Evolutionary conservation across 2,888 invertebrate species (phyloP), one percentile per base, ranked within the genome.

Genomic region (Geophilus truncorum): DNA sequence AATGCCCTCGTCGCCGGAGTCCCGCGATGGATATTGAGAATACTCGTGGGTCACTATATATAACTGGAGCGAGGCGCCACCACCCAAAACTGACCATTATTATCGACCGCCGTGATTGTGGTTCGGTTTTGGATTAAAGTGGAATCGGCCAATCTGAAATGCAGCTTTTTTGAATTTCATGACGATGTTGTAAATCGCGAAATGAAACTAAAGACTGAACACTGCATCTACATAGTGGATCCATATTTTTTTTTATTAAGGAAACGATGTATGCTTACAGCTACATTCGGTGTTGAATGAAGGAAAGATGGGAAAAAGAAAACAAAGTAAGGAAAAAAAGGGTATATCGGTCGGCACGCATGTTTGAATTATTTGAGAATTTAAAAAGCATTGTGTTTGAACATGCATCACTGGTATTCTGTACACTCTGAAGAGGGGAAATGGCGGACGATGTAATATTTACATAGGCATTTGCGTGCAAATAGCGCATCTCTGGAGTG

Each of bases 361-460:
- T 25, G 70, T 12, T 25, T 70, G 70, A 70, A 70, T 70, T 70
- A 70, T 70, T 70, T 70, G 70, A 28, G 70, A 70, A 70, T 70
- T 70, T 70, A 70, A 70, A 70, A n/a, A 70, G 70, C 70, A 70
- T 70, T 70, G 70, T 70, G 70, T 70, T 70, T 70, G 70, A 70
- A 70, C 70, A 70, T 70, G 70, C 70, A 70, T 70, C 25, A 28
- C 23, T 70, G 70, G 28, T 28, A n/a, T 28, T 21, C 25, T 70
- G 10, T 51, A 12, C n/a, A n/a, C n/a, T 70, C 4, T 70, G 21
- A 70, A 28, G 28, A 70, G 70, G n/a, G 28, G 70, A 70, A 25
- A 70, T 70, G 70, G 10, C 28, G 70, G 28, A 70, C 70, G 70
- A 70, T 70, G 28, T 70, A 70, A 70, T 70, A 70, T 70, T 70